Evolutionary conservation across 2,113 vertebrate genomes (phyloP), one percentile per base, ranked within the genome.

Genomic region (Opisthocomus hoazin): DNA sequence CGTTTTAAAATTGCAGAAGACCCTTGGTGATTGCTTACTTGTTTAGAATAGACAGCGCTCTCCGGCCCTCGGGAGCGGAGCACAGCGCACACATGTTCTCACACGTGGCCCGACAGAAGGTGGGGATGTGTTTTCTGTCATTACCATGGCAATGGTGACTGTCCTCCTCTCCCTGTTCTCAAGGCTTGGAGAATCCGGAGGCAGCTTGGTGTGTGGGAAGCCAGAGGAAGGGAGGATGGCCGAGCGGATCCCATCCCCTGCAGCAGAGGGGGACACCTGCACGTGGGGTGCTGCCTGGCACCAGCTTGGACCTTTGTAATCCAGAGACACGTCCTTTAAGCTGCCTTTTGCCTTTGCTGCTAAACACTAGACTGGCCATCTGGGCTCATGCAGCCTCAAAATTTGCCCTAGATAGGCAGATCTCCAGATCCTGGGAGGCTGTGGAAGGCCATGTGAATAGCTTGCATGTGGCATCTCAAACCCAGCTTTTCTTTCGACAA

Each of bases 31-130:
- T 18, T 57, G 51, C 77, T 74, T 30, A 41, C 70, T 30, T 36
- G 88, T 81, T n/a, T 17, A 41, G 78, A 68, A 56, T 23, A 82
- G 64, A 34, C 16, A 58, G 57, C 84, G 66, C 75, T 21, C 57
- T 30, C 5, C 94, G 77, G 87, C 92, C 92, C 83, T 54, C 3
- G 9, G 85, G 81, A 90, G 76, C 54, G 87, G 32, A 54, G 94
- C 94, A 23, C 4, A 14, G 87, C 81, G 3, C 90, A 85, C 90
- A 53, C 95, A 12, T 54, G 91, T 79, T 7, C 68, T 37, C 94
- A 48, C 96, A 92, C 80, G 86, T 92, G 95, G 94, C 90, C 90
- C 3, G 91, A 3, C 93, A 94, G 87, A 89, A 91, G 85, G 83
- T 84, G 65, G 93, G 87, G 78, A 78, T 46, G 82, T 56, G 90